A percentile compares a stretch with the other conserved stretches of the same genome.
These are phyloP conservation scores for Lasius platythorax DNA, from an alignment of 2,888 invertebrate genomes.

Conservation along the genomic window DNA sequence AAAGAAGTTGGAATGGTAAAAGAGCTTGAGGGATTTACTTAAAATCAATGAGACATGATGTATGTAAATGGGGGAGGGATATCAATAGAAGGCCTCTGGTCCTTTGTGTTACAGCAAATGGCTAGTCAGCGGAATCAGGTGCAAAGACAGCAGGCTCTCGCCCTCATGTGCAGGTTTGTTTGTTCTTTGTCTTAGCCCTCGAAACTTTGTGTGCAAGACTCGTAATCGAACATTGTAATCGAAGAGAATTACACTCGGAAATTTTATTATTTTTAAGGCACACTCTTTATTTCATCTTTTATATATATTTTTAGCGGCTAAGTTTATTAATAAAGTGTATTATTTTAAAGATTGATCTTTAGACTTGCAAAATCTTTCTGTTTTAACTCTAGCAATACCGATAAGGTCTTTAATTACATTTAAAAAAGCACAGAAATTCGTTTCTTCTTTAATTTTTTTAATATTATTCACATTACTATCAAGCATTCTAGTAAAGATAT, in stretches of 20 bases:
- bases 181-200: slow-evolving; percentile 81
- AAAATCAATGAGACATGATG: slow-evolving; percentile 75
- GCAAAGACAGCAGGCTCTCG: slow-evolving; percentile 95
- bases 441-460: slow-evolving; percentile 5
- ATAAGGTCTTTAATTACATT: slow-evolving; percentile 1
- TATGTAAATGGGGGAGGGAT: slow-evolving; percentile 81
- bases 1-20: slow-evolving; percentile 78
- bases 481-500: neutral
- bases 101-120: slow-evolving; percentile 91
- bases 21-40: slow-evolving; percentile 79
- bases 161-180: slow-evolving; percentile 95
- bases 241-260: slow-evolving; percentile 53
- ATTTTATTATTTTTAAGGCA: slow-evolving; percentile 8
- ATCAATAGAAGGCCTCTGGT: slow-evolving; percentile 85
- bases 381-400: neutral
- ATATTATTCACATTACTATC: neutral
- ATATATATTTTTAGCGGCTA: neutral
- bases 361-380: neutral
- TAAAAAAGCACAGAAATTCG: slow-evolving; percentile 2
- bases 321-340: neutral
- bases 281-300: neutral
- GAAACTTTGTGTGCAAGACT: slow-evolving; percentile 70
- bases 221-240: slow-evolving; percentile 63
- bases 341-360: neutral
- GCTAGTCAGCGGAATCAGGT: slow-evolving; percentile 95